These are phyloP conservation scores for Biston stratarius DNA, from an alignment of 2,888 invertebrate genomes.

Conservation along the genomic window DNA sequence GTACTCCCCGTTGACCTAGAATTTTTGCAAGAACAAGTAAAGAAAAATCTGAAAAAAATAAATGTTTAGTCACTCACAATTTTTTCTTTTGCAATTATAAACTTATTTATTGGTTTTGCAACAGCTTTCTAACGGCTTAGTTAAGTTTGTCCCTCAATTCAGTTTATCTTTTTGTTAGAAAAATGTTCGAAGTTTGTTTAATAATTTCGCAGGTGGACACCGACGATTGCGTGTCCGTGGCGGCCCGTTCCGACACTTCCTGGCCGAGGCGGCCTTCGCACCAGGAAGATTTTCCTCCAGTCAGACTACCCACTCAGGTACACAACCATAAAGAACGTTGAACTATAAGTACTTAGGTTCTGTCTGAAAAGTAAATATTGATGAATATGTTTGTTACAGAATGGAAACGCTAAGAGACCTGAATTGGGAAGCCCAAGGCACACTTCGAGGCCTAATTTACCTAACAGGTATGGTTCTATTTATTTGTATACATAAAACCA, in stretches of 20 bases:
- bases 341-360: background rate
- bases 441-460: conserved; percentile 61
- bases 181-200: too few species aligned
- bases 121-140: too few species aligned
- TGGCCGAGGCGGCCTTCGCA: conserved; percentile 85
- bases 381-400: conserved; percentile 56
- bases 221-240: conserved; percentile 88
- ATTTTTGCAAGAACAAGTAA: too few species aligned
- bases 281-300: conserved; percentile 65
- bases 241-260: conserved; percentile 91
- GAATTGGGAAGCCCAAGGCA: conserved; percentile 75
- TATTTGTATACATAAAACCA: too few species aligned
- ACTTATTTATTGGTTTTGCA: too few species aligned
- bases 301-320: conserved; percentile 48
- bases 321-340: background rate
- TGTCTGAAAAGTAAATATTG: background rate
- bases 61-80: too few species aligned
- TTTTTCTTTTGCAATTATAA: too few species aligned
- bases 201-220: conserved; percentile 80
- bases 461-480: conserved; percentile 65
- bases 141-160: too few species aligned
- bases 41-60: too few species aligned
- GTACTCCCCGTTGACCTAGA: too few species aligned
- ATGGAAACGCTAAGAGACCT: conserved; percentile 65
- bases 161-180: too few species aligned